These are phyloP conservation scores for Minunthozetes semirufus DNA, from an alignment of 2,888 invertebrate genomes.

Conservation along the genomic window DNA sequence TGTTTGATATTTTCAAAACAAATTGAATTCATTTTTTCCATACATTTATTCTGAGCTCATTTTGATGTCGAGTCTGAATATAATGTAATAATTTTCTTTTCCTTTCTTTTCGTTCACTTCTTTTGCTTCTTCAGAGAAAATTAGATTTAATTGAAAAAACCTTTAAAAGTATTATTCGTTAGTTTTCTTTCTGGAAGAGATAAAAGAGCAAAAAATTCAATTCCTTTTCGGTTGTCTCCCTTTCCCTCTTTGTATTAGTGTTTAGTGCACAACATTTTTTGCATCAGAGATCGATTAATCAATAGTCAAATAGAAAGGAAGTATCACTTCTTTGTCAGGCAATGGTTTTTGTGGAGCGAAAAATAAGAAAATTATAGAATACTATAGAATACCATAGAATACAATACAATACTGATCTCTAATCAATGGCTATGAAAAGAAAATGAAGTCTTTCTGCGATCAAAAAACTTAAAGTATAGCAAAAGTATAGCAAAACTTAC, in stretches of 20 bases:
- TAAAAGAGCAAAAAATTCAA: not conserved
- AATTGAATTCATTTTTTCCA: not conserved
- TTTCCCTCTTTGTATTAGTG: not conserved
- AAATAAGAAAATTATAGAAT: constrained; percentile 27
- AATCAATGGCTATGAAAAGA: constrained; percentile 22
- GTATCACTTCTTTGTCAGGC: constrained; percentile 19
- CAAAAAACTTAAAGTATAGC: not conserved
- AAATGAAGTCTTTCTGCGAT: constrained; percentile 16
- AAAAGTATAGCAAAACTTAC: too few species aligned
- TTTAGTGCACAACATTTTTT: constrained; percentile 10
- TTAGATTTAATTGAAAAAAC: constrained; percentile 13
- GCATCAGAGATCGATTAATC: constrained; percentile 10
- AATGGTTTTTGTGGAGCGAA: constrained; percentile 24
- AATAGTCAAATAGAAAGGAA: constrained; percentile 14
- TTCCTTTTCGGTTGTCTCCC: not conserved
- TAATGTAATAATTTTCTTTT: constrained; percentile 1
- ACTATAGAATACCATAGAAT: not conserved
- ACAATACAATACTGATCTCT: constrained; percentile 14
- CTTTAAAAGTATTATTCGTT: not conserved
- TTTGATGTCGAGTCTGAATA: not conserved
- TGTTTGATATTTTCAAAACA: not conserved
- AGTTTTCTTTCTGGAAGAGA: not conserved
- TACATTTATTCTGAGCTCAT: constrained; percentile 1
- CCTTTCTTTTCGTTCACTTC: not conserved
- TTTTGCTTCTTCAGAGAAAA: not conserved